Evolutionary conservation across 1,140 invertebrate genomes (phyloP), one percentile per base, ranked within the genome.

Genomic region (Grapholita molesta): DNA sequence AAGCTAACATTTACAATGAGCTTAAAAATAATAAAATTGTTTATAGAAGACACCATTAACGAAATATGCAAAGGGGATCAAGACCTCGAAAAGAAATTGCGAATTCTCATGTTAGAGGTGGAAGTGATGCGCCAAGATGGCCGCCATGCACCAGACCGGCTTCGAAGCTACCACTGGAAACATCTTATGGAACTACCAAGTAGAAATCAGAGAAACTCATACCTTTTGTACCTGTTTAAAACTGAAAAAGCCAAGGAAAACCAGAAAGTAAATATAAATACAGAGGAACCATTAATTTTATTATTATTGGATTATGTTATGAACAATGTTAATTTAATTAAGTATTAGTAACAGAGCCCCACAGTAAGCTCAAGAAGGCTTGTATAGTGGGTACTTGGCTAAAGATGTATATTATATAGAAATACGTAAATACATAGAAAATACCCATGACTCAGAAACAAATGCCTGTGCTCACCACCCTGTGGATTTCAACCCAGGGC

Each of bases 191-290:
- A 82, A 32, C 73, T 94, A 32, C 18, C 79, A 24, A 89, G 90
- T 65, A 85, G 79, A 79, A 87, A 81, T 71, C 88, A 90, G 71
- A 90, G 95, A 78, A 90, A 85, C 25, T 93, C 92, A 74, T 95
- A 94, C 80, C 86, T 95, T n/a, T 76, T 73, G 6, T 96, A 92
- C 89, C 77, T 96, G 9, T 96, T 93, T 78, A 94, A 93, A 85
- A 90, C 85, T 68, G 94, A 95, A 84, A 95, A 93, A 76, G 92
- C 88, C 70, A 92, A 90, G 77, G 80, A 89, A 78, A 88, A 86
- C 68, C 18, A 61, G 28, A 73, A 77, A 75, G 78, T 88, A 78
- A 64, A n/a, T 48, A 53, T 25, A n/a, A n/a, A n/a, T n/a, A n/a
- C n/a, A n/a, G n/a, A n/a, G n/a, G n/a, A n/a, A n/a, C n/a, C n/a